Evolutionary conservation across 2,113 vertebrate species (phyloP), one percentile per base, ranked within the genome.

Genomic region (Seriola aureovittata): DNA sequence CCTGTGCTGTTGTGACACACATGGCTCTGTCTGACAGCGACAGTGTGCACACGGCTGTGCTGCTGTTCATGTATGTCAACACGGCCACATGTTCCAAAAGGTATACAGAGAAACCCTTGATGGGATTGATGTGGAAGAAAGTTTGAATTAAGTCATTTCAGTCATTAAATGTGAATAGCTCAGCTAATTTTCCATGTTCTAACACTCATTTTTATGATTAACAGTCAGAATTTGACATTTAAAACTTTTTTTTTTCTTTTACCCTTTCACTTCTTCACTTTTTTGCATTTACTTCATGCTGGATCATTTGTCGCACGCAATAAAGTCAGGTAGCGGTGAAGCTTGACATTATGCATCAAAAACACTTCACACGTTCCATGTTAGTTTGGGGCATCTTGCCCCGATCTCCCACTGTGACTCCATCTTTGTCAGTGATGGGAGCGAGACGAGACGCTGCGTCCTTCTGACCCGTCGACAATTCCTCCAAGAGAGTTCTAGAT

Each of bases 1-100:
- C 44, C 58, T 25, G 69, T 55, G 73, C 58, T 66, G 73, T 23
- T 50, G 69, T 69, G 48, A 21, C 46, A 65, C 74, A 64, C 46
- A 19, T 34, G 36, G 8, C 58, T 52, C 50, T 40, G 71, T 48
- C 25, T 2, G 58, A 82, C 85, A 85, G 83, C 80, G 23, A 23
- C 23, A 65, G 77, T 74, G 77, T 57, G 78, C n/a, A 57, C n/a
- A 12, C 19, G 34, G 46, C 54, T 40, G 63, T 34, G 75, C 21
- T 4, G 16, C 32, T 48, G 38, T 54, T 58, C 63, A 42, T 25
- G 23, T 58, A 57, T 67, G 67, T 70, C 52, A 78, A 85, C 70
- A 58, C 42, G n/a, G 58, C 17, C 57, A 34, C 36, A 16, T 72
- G 62, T 48, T 71, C 7, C 19, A 7, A 38, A 63, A 71, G 42